A percentile compares a stretch with the other conserved stretches of the same genome.
These are phyloP conservation scores for Drosophila barbarae DNA, from an alignment of 2,888 invertebrate species.

Conservation along the genomic window DNA sequence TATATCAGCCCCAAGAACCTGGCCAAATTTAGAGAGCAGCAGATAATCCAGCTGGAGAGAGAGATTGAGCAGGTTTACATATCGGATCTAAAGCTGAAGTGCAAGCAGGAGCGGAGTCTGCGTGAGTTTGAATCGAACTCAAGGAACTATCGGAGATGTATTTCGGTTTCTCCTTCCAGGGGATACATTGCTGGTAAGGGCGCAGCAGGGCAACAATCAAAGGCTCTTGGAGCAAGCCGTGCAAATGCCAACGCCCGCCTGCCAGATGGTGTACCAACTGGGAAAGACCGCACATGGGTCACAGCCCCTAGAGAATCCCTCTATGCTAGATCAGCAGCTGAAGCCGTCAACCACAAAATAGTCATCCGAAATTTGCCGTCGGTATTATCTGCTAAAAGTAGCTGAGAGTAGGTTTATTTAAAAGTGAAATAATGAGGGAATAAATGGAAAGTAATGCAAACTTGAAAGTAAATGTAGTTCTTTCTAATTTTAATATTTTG, in stretches of 20 bases:
- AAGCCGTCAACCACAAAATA: background rate
- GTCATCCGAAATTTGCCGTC: background rate
- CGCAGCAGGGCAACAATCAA: constrained; percentile 46
- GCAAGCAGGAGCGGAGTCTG: constrained; percentile 56
- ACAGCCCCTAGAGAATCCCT: constrained; percentile 16
- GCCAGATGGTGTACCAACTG: constrained; percentile 47
- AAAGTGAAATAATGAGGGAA: background rate
- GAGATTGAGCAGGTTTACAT: constrained; percentile 57
- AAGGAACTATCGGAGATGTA: background rate
- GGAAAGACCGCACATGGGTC: constrained; percentile 16
- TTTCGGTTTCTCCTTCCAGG: constrained; percentile 42
- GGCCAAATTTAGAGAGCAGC: constrained; percentile 27
- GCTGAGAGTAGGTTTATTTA: background rate
- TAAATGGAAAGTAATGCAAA: background rate
- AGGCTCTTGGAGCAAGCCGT: constrained; percentile 49
- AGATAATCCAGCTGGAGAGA: constrained; percentile 47
- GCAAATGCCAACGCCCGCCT: constrained; percentile 57
- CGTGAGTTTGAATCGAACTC: constrained; percentile 54
- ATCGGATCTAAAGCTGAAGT: constrained; percentile 52
- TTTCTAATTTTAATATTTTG: too few relatives aligned
- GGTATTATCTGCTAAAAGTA: background rate
- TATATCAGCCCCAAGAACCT: constrained; percentile 95
- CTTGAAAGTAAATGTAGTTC: background rate
- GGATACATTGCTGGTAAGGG: constrained; percentile 57
- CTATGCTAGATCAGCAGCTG: background rate